Conservation (phyloP, 2,113 vertebrate genomes). For the Dasyprocta punctata region DNA sequence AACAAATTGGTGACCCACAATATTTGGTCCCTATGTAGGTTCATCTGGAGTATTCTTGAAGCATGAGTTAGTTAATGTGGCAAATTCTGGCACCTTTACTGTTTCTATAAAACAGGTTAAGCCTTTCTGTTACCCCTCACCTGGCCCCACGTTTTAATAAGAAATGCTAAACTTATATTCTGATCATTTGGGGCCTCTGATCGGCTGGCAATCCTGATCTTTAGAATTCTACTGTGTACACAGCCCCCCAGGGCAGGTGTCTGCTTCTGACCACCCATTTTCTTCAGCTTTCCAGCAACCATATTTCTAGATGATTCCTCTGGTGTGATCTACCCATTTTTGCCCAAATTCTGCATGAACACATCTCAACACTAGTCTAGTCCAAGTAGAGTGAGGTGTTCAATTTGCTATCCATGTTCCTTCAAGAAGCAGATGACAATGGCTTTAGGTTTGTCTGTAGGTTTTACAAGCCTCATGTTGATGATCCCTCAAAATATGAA, state of each 20-base stretch:
- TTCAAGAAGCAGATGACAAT: neutral
- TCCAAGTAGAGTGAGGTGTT: neutral
- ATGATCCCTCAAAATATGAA: neutral
- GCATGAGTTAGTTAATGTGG: neutral
- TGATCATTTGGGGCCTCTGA: neutral
- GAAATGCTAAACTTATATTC: neutral
- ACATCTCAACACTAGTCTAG: neutral
- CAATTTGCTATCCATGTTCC: neutral
- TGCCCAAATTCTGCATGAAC: neutral
- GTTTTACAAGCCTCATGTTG: neutral
- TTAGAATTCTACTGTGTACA: neutral
- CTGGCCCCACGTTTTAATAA: neutral
- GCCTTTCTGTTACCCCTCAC: neutral
- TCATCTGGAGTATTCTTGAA: neutral
- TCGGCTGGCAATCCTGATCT: neutral
- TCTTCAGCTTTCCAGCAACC: neutral
- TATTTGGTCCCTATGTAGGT: neutral
- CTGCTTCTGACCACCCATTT: neutral
- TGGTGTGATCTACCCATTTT: neutral
- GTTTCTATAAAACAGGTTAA: neutral
- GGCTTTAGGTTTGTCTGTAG: neutral
- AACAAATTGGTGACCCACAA: neutral
- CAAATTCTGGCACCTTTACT: neutral
- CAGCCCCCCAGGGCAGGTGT: neutral
- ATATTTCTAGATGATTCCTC: neutral